Conservation (phyloP, 2,888 invertebrate species). For the Pyrochroa serraticornis region DNA sequence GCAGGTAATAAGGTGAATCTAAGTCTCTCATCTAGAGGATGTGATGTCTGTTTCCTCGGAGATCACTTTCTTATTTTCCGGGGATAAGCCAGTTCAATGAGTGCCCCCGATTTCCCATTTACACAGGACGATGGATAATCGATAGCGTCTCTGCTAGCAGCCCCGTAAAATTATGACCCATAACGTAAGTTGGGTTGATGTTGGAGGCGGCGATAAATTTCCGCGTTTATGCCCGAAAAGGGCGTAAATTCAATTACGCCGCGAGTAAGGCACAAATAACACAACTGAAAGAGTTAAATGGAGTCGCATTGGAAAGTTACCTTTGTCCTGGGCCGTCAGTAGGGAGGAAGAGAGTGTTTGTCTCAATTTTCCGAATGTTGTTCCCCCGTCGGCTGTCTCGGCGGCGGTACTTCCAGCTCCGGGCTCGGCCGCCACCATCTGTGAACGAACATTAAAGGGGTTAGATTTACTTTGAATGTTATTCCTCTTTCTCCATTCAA, state of each 20-base stretch:
- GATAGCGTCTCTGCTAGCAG: constrained; percentile 26
- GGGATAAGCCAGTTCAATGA: constrained; percentile 23
- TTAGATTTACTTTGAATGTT: constrained; percentile 13
- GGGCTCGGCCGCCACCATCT: constrained; percentile 88
- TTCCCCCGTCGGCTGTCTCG: constrained; percentile 70
- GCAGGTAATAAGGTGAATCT: constrained; percentile 13
- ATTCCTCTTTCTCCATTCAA: constrained; percentile 5
- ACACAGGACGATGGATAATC: constrained; percentile 31
- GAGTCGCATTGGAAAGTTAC: constrained; percentile 55
- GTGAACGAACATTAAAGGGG: constrained; percentile 32
- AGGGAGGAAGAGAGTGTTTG: constrained; percentile 82
- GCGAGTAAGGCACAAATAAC: not conserved
- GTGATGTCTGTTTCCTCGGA: constrained; percentile 23
- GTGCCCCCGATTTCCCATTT: constrained; percentile 27
- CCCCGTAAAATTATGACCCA: constrained; percentile 32
- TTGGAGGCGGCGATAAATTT: constrained; percentile 11
- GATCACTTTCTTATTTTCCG: constrained; percentile 30
- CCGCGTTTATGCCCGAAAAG: not conserved
- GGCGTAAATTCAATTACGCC: not conserved
- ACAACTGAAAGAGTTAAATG: no score
- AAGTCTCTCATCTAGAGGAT: constrained; percentile 21
- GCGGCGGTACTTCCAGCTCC: constrained; percentile 66
- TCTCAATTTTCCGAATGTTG: constrained; percentile 81
- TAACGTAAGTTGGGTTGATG: constrained; percentile 21
- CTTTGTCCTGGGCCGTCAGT: constrained; percentile 84